phyloP scores from a whole-genome alignment of 2,888 invertebrate genomes.

The Hypselothyrea guttata region DNA sequence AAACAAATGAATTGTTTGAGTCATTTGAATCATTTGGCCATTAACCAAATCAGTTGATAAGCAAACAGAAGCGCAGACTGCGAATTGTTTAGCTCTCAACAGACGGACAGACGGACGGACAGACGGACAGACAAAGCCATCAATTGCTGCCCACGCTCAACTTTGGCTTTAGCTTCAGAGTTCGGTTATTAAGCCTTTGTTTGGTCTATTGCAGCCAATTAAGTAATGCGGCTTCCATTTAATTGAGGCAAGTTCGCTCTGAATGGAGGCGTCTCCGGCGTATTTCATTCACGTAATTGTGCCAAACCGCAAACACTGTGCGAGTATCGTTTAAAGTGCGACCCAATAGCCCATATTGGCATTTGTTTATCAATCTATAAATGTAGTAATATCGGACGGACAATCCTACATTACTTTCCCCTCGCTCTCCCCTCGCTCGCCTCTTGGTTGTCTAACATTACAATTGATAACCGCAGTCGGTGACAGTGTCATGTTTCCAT shows the following conservation, averaged over 20 bases:
- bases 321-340: slow-evolving; percentile 25
- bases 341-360: slow-evolving; percentile 59
- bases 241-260: slow-evolving; percentile 49
- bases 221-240: slow-evolving; percentile 64
- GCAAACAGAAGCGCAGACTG: slow-evolving; percentile 21
- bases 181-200: background rate
- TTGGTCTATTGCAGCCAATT: slow-evolving; percentile 55
- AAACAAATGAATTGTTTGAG: slow-evolving; percentile 46
- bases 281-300: slow-evolving; percentile 55
- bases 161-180: background rate
- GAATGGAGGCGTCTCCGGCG: slow-evolving; percentile 31
- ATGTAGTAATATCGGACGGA: no score
- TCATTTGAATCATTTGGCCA: slow-evolving; percentile 31
- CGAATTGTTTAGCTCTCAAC: slow-evolving; percentile 29
- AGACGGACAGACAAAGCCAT: background rate
- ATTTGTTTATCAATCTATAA: no score
- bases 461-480: slow-evolving; percentile 51
- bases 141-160: slow-evolving; percentile 44
- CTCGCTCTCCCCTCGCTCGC: slow-evolving; percentile 10
- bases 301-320: slow-evolving; percentile 36
- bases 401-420: no score
- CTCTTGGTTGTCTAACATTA: slow-evolving; percentile 32
- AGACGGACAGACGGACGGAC: no score
- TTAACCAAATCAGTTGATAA: slow-evolving; percentile 31
- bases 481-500: slow-evolving; percentile 31